phyloP scores from a whole-genome alignment of 2,888 invertebrate species.

The Dryococelus australis region DNA sequence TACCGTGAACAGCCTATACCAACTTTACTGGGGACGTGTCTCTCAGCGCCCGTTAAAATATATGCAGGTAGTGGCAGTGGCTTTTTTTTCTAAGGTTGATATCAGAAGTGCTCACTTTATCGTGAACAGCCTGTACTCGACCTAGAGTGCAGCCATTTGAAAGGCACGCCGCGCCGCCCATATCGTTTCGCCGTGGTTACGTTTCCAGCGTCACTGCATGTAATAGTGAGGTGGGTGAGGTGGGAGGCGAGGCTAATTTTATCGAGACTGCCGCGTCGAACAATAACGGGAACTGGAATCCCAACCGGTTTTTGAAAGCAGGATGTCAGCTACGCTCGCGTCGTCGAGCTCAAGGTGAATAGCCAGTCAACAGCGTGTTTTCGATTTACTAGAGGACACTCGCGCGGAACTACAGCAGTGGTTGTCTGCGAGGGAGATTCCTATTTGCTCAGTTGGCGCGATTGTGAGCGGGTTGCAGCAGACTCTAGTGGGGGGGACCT shows the following conservation, averaged over 20 bases:
- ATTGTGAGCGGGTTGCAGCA: too few relatives aligned
- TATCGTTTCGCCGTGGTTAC: background rate
- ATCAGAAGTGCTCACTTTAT: too few relatives aligned
- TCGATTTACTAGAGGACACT: background rate
- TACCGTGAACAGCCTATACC: too few relatives aligned
- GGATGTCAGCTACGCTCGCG: background rate
- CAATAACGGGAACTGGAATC: background rate
- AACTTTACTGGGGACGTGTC: too few relatives aligned
- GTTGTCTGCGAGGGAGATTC: background rate
- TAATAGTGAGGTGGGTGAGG: background rate
- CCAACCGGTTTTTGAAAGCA: background rate
- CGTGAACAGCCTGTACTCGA: too few relatives aligned
- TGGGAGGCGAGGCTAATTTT: background rate
- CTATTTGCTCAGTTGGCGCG: background rate
- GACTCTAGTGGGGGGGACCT: too few relatives aligned
- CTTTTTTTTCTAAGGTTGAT: too few relatives aligned
- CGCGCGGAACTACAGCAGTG: background rate
- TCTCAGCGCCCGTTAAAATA: too few relatives aligned
- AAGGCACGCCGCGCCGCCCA: background rate
- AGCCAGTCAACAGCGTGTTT: background rate
- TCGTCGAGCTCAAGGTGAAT: slow-evolving; percentile 1
- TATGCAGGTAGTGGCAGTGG: too few relatives aligned
- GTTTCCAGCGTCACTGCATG: background rate
- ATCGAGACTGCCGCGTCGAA: background rate
- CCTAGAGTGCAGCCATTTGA: background rate